Conservation (phyloP, 2,797 vertebrate genomes). For the Sitta carolinensis region DNA sequence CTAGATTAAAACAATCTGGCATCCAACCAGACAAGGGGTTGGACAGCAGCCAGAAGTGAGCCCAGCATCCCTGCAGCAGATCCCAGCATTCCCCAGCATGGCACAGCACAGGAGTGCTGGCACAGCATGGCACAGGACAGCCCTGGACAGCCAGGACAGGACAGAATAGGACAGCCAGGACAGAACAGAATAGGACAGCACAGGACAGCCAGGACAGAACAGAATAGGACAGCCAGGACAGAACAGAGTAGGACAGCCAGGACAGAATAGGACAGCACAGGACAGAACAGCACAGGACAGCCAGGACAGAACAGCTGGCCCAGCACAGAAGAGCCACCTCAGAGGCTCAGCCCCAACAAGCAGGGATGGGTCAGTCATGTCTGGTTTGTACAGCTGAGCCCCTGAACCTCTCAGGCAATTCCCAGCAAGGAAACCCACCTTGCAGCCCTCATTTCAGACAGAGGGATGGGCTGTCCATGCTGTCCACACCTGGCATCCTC, state of each 20-base stretch:
- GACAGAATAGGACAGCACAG: neutral
- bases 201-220: neutral
- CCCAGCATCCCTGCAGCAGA: neutral
- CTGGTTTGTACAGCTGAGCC: neutral
- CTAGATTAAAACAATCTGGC: neutral
- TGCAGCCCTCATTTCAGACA: neutral
- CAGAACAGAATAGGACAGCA: fast-evolving
- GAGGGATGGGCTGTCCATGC: neutral
- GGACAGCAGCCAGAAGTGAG: neutral
- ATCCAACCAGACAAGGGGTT: neutral
- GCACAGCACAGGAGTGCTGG: neutral
- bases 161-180: neutral
- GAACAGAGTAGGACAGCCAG: too few relatives aligned
- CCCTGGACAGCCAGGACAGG: neutral
- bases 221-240: neutral
- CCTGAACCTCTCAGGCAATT: too few relatives aligned
- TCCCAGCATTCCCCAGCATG: neutral
- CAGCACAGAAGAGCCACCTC: fast-evolving
- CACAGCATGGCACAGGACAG: neutral
- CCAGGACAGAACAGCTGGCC: neutral
- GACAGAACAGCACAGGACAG: neutral
- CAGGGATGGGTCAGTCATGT: fast-evolving
- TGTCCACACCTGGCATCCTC: neutral
- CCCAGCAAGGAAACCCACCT: neutral
- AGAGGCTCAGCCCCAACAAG: fast-evolving